Evolutionary conservation across 2,888 invertebrate species (phyloP).

Genomic region (Neoaliturus tenellus): DNA sequence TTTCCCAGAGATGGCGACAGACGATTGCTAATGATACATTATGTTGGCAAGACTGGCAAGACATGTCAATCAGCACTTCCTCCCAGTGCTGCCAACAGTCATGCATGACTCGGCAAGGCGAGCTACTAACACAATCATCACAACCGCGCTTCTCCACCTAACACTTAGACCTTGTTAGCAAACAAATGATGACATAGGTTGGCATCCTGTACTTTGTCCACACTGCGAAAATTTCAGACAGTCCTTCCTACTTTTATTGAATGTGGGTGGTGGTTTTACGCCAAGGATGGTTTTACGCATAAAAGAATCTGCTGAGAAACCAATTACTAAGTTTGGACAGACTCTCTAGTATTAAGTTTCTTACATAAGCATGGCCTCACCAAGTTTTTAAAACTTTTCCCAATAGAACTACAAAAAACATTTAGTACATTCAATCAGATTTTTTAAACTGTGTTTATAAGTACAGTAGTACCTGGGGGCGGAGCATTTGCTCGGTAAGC

Average conservation of each 20-base stretch:
- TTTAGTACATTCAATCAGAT: too few species aligned
- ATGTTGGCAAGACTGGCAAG: conserved; percentile 5
- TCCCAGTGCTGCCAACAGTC: background rate
- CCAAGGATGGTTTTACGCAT: too few species aligned
- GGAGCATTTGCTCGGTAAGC: too few species aligned
- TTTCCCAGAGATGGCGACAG: too few species aligned
- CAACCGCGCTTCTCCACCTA: background rate
- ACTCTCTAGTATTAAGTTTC: too few species aligned
- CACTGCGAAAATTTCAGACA: background rate
- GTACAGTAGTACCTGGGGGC: too few species aligned
- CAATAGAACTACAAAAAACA: too few species aligned
- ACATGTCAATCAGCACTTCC: background rate
- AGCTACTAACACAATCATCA: conserved; percentile 7
- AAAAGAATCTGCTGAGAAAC: too few species aligned
- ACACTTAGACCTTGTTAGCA: conserved; percentile 21
- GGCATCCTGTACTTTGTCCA: conserved; percentile 12
- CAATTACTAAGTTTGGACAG: too few species aligned
- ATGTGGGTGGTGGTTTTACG: background rate
- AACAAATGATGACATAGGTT: background rate
- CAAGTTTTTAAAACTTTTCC: too few species aligned
- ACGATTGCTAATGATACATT: background rate
- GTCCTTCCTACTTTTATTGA: background rate
- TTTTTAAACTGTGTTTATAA: too few species aligned
- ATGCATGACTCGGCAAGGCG: background rate
- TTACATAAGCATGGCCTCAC: too few species aligned